Evolutionary conservation across 2,113 vertebrate genomes (phyloP), one percentile per base, ranked within the genome.

Genomic region (Pantherophis guttatus): DNA sequence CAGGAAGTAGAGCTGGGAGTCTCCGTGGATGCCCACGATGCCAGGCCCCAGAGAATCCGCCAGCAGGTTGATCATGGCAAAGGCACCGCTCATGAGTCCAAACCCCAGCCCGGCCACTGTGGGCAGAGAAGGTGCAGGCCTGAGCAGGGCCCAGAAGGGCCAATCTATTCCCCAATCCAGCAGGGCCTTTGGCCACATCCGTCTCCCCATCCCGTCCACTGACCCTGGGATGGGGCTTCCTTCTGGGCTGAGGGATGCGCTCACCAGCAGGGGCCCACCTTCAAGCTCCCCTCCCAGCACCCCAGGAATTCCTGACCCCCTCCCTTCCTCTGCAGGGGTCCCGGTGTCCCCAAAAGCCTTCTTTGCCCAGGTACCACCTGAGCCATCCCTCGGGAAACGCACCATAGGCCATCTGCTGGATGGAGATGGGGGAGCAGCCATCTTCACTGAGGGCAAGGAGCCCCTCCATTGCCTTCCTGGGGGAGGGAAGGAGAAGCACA

Each of bases 391-490:
- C 12, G 1, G 1, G 3, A 65, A 24, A 96, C 97, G 93, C 94
- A 98, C 98, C 98, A 26, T 98, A 98, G 0, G 98, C 98, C 98
- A 98, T 98, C 94, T 98, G 98, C 89, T 96, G 97, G 93, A 98
- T 97, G 57, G 98, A 98, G 94, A 98, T 97, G 10, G 98, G 96
- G 29, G 97, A 97, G 90, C 96, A 95, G 85, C 97, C 97, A 0
- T 98, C 98, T 93, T 98, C 98, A 1, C 97, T 98, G 92, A 98
- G 97, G 8, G 98, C 96, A 90, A 97, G 97, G 92, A 98, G 96
- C 50, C 98, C 98, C 62, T 98, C 97, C 0, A 96, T 98, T 33
- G 98, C 98, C 93, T 98, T 98, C 96, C 97, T 97, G 95, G 39
- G 11, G 95, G 96, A 93, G 33, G 26, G 48, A 85, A 86, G 50